These are phyloP conservation scores for Mus minutoides DNA, from an alignment of 2,797 vertebrate species.

Conservation along the genomic window DNA sequence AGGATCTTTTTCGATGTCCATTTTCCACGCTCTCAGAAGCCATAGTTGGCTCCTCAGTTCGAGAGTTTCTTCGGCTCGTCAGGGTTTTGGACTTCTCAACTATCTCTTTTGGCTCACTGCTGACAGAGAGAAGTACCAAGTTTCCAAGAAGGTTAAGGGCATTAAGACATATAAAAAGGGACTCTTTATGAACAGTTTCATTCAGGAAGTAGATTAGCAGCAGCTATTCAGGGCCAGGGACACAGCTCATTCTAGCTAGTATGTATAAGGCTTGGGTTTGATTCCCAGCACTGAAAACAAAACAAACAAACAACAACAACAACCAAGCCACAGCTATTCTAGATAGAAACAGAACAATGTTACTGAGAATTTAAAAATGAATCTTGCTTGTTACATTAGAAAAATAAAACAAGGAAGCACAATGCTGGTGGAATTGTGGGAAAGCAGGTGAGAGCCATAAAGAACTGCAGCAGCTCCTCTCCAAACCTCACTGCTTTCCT, in stretches of 20 bases:
- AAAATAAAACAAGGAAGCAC: slow-evolving; percentile 46
- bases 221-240: not conserved
- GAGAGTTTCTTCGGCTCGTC: slow-evolving; percentile 96
- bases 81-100: slow-evolving; percentile 96
- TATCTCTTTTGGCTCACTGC: slow-evolving; percentile 91
- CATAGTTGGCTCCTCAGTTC: slow-evolving; percentile 92
- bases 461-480: not conserved
- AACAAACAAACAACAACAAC: not conserved
- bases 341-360: slow-evolving; percentile 53
- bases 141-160: slow-evolving; percentile 63
- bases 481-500: slow-evolving; percentile 33
- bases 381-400: slow-evolving; percentile 55
- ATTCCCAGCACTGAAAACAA: not conserved
- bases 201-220: slow-evolving; percentile 51
- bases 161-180: slow-evolving; percentile 66
- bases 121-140: slow-evolving; percentile 78
- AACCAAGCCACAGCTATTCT: slow-evolving; percentile 30
- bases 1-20: slow-evolving; percentile 95
- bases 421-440: slow-evolving; percentile 19
- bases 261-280: not conserved
- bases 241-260: not conserved
- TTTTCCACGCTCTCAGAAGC: slow-evolving; percentile 93
- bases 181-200: slow-evolving; percentile 43
- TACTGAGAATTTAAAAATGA: slow-evolving; percentile 51
- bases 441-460: slow-evolving; percentile 51